phyloP scores from a whole-genome alignment of 1,140 invertebrate species.

The Antheraea pernyi region DNA sequence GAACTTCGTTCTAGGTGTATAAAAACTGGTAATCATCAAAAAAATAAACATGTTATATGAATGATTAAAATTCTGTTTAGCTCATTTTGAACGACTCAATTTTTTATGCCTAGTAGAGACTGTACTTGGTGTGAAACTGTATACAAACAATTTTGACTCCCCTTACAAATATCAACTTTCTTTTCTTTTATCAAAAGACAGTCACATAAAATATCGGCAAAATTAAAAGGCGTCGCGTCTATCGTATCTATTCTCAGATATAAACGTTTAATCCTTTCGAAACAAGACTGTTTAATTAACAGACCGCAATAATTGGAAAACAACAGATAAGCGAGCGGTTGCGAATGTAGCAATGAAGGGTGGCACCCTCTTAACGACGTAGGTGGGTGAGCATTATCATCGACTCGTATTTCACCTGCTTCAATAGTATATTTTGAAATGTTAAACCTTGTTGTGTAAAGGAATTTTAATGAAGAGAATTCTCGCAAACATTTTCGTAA shows the following conservation, averaged over 20 bases:
- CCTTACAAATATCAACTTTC: too few relatives aligned
- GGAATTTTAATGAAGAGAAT: background rate
- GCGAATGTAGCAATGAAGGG: background rate
- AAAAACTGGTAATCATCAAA: too few relatives aligned
- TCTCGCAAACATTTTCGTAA: too few relatives aligned
- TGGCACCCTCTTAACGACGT: background rate
- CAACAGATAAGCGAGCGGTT: conserved; percentile 1
- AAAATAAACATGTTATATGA: too few relatives aligned
- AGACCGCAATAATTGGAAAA: conserved; percentile 4
- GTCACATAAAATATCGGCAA: background rate
- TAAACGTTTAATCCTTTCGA: background rate
- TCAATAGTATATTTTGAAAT: background rate
- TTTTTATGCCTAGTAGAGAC: too few relatives aligned
- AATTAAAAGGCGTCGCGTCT: background rate
- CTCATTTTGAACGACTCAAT: too few relatives aligned
- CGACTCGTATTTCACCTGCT: background rate
- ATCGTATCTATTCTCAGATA: background rate
- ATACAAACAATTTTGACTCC: too few relatives aligned
- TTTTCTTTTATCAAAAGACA: too few relatives aligned
- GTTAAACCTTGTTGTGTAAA: background rate
- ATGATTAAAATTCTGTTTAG: too few relatives aligned
- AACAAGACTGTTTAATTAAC: conserved; percentile 4
- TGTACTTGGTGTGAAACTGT: too few relatives aligned
- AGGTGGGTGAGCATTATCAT: background rate
- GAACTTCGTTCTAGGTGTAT: too few relatives aligned